Evolutionary conservation across 2,797 vertebrate species (phyloP).

Genomic region (Helostoma temminkii): DNA sequence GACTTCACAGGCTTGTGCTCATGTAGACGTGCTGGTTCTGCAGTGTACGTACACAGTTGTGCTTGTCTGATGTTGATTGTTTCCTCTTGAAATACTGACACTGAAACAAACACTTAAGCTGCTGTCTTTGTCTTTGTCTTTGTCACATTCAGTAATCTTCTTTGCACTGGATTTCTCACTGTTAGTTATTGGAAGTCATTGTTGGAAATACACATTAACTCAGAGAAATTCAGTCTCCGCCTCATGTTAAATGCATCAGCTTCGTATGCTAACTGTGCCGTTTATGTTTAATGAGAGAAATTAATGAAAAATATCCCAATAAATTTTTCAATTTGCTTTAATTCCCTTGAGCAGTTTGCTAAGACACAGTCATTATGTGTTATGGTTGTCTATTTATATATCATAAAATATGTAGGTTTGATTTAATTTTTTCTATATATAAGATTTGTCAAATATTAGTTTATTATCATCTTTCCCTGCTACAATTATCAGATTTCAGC

Average conservation of each 20-base stretch:
- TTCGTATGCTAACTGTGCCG: constrained; percentile 78
- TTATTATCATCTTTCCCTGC: constrained; percentile 41
- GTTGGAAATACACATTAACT: constrained; percentile 73
- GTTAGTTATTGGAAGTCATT: constrained; percentile 64
- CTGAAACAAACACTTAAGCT: constrained; percentile 9
- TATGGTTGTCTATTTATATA: constrained; percentile 61
- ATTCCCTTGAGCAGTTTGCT: constrained; percentile 79
- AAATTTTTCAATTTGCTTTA: constrained; percentile 79
- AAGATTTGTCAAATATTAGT: constrained; percentile 21
- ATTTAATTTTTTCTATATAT: constrained; percentile 42
- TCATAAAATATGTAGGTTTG: constrained; percentile 72
- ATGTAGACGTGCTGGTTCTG: constrained; percentile 33
- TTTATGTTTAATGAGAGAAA: constrained; percentile 86
- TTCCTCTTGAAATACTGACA: constrained; percentile 43
- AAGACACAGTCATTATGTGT: constrained; percentile 70
- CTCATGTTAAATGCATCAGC: constrained; percentile 83
- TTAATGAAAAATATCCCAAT: constrained; percentile 81
- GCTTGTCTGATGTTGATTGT: constrained; percentile 49
- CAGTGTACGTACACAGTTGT: constrained; percentile 29
- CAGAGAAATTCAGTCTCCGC: constrained; percentile 62
- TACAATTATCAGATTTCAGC: constrained; percentile 30
- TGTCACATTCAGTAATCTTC: constrained; percentile 36
- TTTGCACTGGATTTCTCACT: constrained; percentile 40
- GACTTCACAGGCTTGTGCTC: constrained; percentile 33
- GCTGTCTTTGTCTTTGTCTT: constrained; percentile 26